Percentiles rank a stretch among this genome's conserved stretches.
These are phyloP conservation scores for Lydus trimaculatus DNA, from an alignment of 2,888 invertebrate genomes.

Conservation along the genomic window DNA sequence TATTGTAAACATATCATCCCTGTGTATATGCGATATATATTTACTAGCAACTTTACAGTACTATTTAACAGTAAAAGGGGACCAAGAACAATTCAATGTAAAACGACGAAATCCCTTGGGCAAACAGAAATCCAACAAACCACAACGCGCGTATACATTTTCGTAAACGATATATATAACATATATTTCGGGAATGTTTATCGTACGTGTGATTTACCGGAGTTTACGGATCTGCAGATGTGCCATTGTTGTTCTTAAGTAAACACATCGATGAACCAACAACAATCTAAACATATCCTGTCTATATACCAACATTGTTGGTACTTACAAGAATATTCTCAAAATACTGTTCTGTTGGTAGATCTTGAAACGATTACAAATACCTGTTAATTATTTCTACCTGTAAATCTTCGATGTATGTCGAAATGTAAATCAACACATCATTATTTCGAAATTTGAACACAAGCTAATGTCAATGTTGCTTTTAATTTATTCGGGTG, in stretches of 20 bases:
- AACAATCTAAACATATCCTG: constrained; percentile 13
- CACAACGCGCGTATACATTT: constrained; percentile 40
- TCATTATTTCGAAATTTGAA: constrained; percentile 46
- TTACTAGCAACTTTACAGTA: background rate
- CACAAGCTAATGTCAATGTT: constrained; percentile 37
- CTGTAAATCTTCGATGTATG: constrained; percentile 27
- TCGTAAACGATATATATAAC: constrained; percentile 35
- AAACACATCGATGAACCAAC: constrained; percentile 36
- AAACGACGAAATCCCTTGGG: constrained; percentile 45
- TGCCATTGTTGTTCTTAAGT: constrained; percentile 48
- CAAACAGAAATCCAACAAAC: constrained; percentile 45
- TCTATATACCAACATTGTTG: background rate
- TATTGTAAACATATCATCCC: constrained; percentile 2
- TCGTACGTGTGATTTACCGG: constrained; percentile 54
- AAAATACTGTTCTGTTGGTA: background rate
- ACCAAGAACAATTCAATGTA: constrained; percentile 23
- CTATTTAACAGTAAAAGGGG: constrained; percentile 18
- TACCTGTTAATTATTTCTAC: constrained; percentile 29
- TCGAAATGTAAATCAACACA: constrained; percentile 46
- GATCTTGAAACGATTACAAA: background rate
- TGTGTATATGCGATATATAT: background rate
- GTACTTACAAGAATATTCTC: background rate
- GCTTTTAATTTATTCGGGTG: constrained; percentile 49
- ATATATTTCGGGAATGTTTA: constrained; percentile 49
- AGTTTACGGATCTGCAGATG: constrained; percentile 55